These are phyloP conservation scores for Latrodectus elegans DNA, from an alignment of 2,888 invertebrate genomes.

Conservation along the genomic window DNA sequence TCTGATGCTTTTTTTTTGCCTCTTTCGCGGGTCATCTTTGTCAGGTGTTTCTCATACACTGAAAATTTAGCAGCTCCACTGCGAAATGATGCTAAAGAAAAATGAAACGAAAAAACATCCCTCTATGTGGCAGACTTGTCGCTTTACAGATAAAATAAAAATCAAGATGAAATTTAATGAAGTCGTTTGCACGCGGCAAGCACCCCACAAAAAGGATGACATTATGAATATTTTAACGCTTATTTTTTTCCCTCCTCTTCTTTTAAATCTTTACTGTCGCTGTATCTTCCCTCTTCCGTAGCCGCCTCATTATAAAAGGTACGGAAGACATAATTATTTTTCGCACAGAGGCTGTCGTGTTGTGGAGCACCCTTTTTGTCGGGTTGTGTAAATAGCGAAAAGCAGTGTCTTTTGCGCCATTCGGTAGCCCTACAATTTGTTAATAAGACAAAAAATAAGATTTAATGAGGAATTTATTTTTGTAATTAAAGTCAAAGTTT, in stretches of 20 bases:
- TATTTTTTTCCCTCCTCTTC: slow-evolving; percentile 2
- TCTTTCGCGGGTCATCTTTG: background rate
- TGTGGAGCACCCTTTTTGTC: slow-evolving; percentile 21
- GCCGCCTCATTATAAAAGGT: slow-evolving; percentile 46
- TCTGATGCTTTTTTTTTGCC: too few species aligned
- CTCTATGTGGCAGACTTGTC: background rate
- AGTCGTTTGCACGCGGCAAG: slow-evolving; percentile 53
- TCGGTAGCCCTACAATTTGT: too few species aligned
- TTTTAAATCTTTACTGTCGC: background rate
- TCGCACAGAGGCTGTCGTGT: slow-evolving; percentile 29
- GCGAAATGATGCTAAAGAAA: slow-evolving; percentile 14
- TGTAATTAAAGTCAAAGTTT: too few species aligned
- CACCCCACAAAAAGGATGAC: slow-evolving; percentile 36
- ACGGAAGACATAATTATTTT: slow-evolving; percentile 57
- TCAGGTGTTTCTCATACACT: slow-evolving; percentile 55
- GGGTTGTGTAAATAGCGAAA: slow-evolving; percentile 48
- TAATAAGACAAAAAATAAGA: too few species aligned
- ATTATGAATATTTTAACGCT: slow-evolving; percentile 63
- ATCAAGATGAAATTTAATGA: slow-evolving; percentile 60
- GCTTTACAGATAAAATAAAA: slow-evolving; percentile 29
- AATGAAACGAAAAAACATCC: background rate
- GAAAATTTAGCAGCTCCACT: slow-evolving; percentile 19
- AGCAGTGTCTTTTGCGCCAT: slow-evolving; percentile 17
- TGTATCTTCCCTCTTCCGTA: background rate
- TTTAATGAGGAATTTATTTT: too few species aligned